Conservation (phyloP, 2,113 vertebrate genomes). For the Thalassoma bifasciatum region DNA sequence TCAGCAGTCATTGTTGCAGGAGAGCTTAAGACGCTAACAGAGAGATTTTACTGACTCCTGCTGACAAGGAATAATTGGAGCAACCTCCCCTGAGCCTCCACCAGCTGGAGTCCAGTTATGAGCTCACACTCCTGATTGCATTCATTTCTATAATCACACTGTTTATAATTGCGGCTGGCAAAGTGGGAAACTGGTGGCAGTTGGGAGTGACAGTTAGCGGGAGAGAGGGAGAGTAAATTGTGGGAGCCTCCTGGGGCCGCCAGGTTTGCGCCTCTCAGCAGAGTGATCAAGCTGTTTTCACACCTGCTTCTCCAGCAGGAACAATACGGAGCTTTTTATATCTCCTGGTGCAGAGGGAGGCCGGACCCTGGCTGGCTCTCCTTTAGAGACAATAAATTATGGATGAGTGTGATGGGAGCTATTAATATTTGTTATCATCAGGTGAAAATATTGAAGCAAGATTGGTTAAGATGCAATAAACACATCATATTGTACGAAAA, state of each 20-base stretch:
- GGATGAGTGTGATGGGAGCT: not conserved
- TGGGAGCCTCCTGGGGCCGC: too few species aligned
- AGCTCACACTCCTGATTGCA: constrained; percentile 47
- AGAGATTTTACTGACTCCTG: not conserved
- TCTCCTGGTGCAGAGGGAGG: not conserved
- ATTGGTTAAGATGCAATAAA: too few species aligned
- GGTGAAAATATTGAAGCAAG: too few species aligned
- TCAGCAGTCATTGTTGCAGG: too few species aligned
- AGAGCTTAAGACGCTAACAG: too few species aligned
- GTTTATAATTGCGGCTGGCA: constrained; percentile 15
- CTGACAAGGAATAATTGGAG: constrained; percentile 10
- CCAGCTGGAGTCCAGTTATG: constrained; percentile 38
- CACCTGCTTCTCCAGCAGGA: not conserved
- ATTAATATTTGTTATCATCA: too few species aligned
- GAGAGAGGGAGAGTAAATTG: not conserved
- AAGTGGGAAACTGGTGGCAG: not conserved
- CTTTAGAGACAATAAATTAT: not conserved
- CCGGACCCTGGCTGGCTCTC: not conserved
- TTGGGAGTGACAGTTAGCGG: not conserved
- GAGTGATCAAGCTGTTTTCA: not conserved
- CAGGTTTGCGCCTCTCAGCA: not conserved
- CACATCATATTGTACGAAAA: too few species aligned
- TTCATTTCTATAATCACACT: constrained; percentile 57
- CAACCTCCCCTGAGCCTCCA: constrained; percentile 6
- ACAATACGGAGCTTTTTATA: constrained; percentile 1